Percentiles rank a stretch among this genome's conserved stretches.
Conservation (phyloP, 2,113 vertebrate genomes). For the Poeciliopsis turrubarensis region DNA sequence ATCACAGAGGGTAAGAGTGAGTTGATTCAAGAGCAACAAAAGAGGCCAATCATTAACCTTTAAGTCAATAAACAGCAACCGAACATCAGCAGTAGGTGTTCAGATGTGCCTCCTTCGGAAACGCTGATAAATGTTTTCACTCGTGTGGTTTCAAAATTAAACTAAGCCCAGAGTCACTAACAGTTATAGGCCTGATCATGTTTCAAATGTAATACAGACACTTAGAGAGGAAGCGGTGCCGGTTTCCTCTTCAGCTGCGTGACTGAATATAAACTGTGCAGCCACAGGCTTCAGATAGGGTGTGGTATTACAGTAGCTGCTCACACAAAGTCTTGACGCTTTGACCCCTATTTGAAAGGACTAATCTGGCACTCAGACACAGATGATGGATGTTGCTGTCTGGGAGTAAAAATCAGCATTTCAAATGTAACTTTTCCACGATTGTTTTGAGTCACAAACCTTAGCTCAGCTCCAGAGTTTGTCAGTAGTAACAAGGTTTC, state of each 20-base stretch:
- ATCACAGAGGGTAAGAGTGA: not conserved
- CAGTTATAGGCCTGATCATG: not conserved
- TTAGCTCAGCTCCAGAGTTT: not conserved
- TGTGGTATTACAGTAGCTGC: not conserved
- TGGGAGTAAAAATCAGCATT: not conserved
- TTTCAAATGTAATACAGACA: not conserved
- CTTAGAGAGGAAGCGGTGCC: not conserved
- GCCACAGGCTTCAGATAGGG: not conserved
- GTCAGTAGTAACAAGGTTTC: not conserved
- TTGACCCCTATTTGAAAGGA: not conserved
- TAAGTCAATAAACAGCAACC: not conserved
- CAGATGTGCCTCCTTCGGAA: not conserved
- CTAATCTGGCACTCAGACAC: not conserved
- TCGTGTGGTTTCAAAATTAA: not conserved
- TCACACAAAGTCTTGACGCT: not conserved
- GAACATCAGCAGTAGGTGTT: not conserved
- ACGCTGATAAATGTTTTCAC: not conserved
- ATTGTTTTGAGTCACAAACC: not conserved
- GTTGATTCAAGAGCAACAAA: not conserved
- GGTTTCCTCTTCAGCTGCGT: not conserved
- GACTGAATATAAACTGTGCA: not conserved
- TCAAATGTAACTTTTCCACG: not conserved
- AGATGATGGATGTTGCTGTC: not conserved
- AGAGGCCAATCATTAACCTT: constrained; percentile 17
- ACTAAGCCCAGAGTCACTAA: not conserved